Evolutionary conservation across 2,888 invertebrate species (phyloP).

Genomic region (Orgyia antiqua): DNA sequence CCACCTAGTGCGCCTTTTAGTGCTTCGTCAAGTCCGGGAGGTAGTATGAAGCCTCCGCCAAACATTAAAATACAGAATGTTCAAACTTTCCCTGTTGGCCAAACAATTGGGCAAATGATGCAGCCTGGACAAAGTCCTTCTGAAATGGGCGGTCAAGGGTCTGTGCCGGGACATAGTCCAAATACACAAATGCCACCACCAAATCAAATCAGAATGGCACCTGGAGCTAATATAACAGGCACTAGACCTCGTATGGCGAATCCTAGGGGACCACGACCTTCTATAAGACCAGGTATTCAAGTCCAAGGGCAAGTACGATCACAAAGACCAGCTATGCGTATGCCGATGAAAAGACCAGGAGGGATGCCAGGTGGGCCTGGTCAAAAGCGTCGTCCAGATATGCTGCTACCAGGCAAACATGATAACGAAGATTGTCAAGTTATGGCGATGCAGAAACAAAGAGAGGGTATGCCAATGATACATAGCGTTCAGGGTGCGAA

Average conservation of each 20-base stretch:
- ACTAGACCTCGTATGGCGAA: conserved; percentile 53
- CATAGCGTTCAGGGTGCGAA: conserved; percentile 84
- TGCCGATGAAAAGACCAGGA: conserved; percentile 59
- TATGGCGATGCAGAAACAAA: conserved; percentile 85
- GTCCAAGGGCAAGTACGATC: conserved; percentile 63
- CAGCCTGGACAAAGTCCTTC: conserved; percentile 29
- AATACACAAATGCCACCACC: conserved; percentile 52
- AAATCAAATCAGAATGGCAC: conserved; percentile 57
- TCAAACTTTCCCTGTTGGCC: conserved; percentile 61
- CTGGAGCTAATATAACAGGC: conserved; percentile 47
- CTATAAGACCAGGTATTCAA: conserved; percentile 60
- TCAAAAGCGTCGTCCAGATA: conserved; percentile 77
- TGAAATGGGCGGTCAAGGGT: conserved; percentile 27
- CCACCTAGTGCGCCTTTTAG: conserved; percentile 39
- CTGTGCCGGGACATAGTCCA: conserved; percentile 33
- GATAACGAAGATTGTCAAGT: conserved; percentile 87
- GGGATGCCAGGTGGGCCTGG: conserved; percentile 32
- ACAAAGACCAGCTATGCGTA: conserved; percentile 47
- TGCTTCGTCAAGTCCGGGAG: conserved; percentile 50
- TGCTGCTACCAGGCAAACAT: conserved; percentile 82
- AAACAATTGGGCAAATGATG: conserved; percentile 32
- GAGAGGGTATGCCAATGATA: conserved; percentile 84
- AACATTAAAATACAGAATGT: conserved; percentile 63
- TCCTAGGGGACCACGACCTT: conserved; percentile 49
- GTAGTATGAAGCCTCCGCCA: conserved; percentile 47